Evolutionary conservation across 2,113 vertebrate species (phyloP).

Genomic region (Salvelinus sp.): DNA sequence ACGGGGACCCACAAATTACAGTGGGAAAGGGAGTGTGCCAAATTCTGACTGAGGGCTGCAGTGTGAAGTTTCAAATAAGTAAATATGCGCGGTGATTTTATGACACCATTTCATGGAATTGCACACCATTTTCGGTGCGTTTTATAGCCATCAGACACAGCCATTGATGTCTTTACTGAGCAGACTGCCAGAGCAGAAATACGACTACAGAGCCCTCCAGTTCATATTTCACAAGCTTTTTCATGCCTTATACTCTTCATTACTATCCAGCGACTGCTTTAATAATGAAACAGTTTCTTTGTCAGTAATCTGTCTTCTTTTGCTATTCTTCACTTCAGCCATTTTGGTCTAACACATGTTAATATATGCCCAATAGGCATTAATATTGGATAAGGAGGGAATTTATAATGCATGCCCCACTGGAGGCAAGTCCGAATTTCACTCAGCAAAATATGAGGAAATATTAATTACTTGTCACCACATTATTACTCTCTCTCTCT

Average conservation of each 20-base stretch:
- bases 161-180: slow-evolving; percentile 41
- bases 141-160: slow-evolving; percentile 23
- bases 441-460: slow-evolving; percentile 52
- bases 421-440: slow-evolving; percentile 44
- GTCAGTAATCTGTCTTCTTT: slow-evolving; percentile 69
- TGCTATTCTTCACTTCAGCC: slow-evolving; percentile 24
- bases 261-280: slow-evolving; percentile 60
- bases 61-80: slow-evolving; percentile 30
- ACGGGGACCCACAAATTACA: too few relatives aligned
- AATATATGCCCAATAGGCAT: slow-evolving; percentile 64
- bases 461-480: slow-evolving; percentile 69
- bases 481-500: slow-evolving; percentile 55
- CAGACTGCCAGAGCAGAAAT: slow-evolving; percentile 9
- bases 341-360: slow-evolving; percentile 65
- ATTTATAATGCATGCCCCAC: slow-evolving; percentile 63
- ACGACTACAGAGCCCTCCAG: slow-evolving; percentile 31
- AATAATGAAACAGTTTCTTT: slow-evolving; percentile 68
- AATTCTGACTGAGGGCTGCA: not conserved
- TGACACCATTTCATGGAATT: slow-evolving; percentile 39
- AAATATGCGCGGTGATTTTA: slow-evolving; percentile 21
- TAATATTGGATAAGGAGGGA: slow-evolving; percentile 76
- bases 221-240: slow-evolving; percentile 60
- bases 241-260: slow-evolving; percentile 42
- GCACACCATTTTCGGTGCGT: slow-evolving; percentile 30
- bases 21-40: not conserved